phyloP scores from a whole-genome alignment of 2,797 vertebrate species.

The Cyclura pinguis region DNA sequence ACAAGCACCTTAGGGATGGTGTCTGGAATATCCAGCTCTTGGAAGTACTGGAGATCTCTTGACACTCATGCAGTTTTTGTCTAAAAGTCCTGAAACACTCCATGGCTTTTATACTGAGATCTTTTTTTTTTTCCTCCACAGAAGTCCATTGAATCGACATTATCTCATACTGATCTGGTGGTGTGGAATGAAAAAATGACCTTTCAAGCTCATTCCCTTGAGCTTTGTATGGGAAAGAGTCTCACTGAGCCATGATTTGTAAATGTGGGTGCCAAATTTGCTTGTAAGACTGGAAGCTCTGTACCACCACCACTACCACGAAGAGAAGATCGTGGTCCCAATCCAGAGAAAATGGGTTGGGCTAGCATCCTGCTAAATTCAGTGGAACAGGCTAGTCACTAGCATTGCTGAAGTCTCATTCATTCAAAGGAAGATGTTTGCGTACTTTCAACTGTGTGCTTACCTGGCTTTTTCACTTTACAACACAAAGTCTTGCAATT shows the following conservation, averaged over 20 bases:
- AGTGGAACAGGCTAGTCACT: background rate
- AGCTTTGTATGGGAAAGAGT: background rate
- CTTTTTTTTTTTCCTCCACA: slow-evolving; percentile 36
- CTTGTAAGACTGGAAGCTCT: background rate
- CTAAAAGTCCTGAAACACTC: background rate
- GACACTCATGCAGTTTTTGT: background rate
- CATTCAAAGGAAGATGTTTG: background rate
- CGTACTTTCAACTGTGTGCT: background rate
- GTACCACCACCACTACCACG: background rate
- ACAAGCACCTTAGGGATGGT: slow-evolving; percentile 24
- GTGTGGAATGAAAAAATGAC: too few relatives aligned
- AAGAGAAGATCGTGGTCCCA: background rate
- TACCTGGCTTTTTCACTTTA: background rate
- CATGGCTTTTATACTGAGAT: background rate
- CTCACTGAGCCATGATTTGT: background rate
- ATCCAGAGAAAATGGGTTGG: background rate
- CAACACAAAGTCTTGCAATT: background rate
- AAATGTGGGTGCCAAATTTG: slow-evolving; percentile 26
- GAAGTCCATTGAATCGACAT: background rate
- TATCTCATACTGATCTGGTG: background rate
- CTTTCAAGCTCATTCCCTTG: background rate
- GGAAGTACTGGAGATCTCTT: slow-evolving; percentile 10
- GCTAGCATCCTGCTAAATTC: too few relatives aligned
- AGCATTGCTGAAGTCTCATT: background rate
- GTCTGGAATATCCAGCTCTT: background rate